These are phyloP conservation scores for Limosa lapponica DNA, from an alignment of 2,797 vertebrate species.

Conservation along the genomic window DNA sequence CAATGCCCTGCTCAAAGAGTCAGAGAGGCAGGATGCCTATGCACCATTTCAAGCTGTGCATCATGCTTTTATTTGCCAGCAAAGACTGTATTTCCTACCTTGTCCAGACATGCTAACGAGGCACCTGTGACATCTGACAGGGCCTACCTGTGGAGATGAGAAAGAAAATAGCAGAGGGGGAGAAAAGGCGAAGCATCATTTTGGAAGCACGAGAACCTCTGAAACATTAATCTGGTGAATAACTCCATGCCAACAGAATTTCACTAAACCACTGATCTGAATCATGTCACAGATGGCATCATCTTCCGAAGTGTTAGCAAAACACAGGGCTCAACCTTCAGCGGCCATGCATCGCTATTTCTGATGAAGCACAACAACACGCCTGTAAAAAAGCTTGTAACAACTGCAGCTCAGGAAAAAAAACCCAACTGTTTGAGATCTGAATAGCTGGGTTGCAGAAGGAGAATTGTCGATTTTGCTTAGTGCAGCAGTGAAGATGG, in stretches of 20 bases:
- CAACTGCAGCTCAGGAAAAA: background rate
- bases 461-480: constrained; percentile 57
- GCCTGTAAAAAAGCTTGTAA: constrained; percentile 20
- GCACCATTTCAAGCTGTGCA: background rate
- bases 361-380: background rate
- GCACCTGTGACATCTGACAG: background rate
- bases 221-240: constrained; percentile 41
- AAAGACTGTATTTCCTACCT: background rate
- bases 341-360: background rate
- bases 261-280: constrained; percentile 59
- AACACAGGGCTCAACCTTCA: constrained; percentile 35
- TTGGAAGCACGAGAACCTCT: background rate
- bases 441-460: constrained; percentile 29
- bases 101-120: background rate
- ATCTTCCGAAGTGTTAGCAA: constrained; percentile 48
- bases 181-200: background rate
- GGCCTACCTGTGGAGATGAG: background rate
- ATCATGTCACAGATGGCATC: constrained; percentile 29
- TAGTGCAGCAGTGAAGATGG: constrained; percentile 7
- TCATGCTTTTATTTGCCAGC: background rate
- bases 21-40: background rate
- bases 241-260: constrained; percentile 37
- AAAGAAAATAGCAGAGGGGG: constrained; percentile 8
- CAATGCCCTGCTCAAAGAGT: background rate
- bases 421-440: background rate